Evolutionary conservation across 2,797 vertebrate genomes (phyloP).

Genomic region (Halcyon chelicuti): DNA sequence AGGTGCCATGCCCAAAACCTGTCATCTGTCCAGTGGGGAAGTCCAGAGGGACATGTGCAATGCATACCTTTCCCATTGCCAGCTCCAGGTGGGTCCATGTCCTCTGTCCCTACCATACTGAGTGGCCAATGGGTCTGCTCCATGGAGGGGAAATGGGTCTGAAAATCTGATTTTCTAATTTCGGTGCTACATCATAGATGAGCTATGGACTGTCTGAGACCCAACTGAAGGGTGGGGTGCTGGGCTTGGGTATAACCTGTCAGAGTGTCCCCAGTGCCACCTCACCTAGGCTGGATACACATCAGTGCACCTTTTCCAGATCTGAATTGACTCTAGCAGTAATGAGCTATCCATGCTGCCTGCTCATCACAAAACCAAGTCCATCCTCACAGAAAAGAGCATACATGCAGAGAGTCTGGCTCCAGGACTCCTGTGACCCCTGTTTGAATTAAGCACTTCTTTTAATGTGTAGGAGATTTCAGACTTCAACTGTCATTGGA

Average conservation of each 20-base stretch:
- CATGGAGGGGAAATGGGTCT: fast-evolving
- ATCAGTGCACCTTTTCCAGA: not conserved
- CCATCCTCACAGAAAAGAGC: not conserved
- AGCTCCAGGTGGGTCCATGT: not conserved
- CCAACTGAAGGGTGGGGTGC: fast-evolving
- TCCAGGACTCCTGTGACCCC: fast-evolving
- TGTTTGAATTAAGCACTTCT: not conserved
- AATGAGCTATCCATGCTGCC: not conserved
- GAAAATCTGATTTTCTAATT: not conserved
- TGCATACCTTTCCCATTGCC: not conserved
- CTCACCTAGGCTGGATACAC: not conserved
- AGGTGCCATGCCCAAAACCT: not conserved
- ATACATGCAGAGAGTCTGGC: not conserved
- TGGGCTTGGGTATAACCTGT: not conserved
- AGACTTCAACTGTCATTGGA: not conserved
- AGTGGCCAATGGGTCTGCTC: not conserved
- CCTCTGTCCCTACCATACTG: fast-evolving
- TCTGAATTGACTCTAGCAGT: not conserved
- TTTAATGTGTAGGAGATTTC: not conserved
- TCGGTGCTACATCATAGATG: not conserved
- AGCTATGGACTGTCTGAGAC: not conserved
- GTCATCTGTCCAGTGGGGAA: not conserved
- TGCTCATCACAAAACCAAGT: not conserved
- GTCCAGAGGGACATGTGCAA: not conserved
- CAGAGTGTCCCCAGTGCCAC: not conserved